Base-by-base conservation (phyloP, 2,797 vertebrate genomes). In the Darevskia mixta region DNA sequence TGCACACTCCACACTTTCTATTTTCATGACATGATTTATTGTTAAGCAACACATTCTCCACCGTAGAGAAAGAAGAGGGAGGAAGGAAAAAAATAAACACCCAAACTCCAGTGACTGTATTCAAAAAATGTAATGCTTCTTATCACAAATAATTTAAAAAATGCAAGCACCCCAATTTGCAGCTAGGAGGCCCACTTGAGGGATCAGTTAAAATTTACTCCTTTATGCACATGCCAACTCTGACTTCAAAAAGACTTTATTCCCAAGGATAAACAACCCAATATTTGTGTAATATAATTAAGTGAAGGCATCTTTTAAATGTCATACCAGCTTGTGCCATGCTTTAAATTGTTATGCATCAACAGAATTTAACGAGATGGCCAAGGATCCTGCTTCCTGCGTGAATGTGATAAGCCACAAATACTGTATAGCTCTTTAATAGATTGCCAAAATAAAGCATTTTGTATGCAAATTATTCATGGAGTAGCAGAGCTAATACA, bases 401-500 rank as follows among this genome's bases (percentile, higher is more conserved):
- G 97, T 98, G 98, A 97, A 98, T 95, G 98, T 97, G 99, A 99
- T 99, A 99, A 99, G 99, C 98, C 98, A 97, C 97, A 98, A 98
- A 98, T 98, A 99, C 98, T 98, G 98, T 98, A 98, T 97, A 98
- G 98, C 98, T 98, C 98, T 99, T 99, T 99, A 99, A 99, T 99
- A 99, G 99, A 99, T 99, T 99, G 99, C 99, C 98, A 99, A 99
- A 99, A 99, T 99, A 99, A 99, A 99, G 98, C 98, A 98, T 99
- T 99, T 99, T 99, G 98, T 99, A 99, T 99, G 98, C 98, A 99
- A 99, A 99, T 99, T 98, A 98, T 98, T 98, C 98, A 98, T 98
- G 98, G 98, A 98, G 98, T 99, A 98, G 98, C 98, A 98, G 98
- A 98, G 98, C 98, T 98, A 98, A 98, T 98, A 98, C 92, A 94